Base-by-base conservation (phyloP, 2,888 invertebrate genomes). In the Bruchidius siliquastri region DNA sequence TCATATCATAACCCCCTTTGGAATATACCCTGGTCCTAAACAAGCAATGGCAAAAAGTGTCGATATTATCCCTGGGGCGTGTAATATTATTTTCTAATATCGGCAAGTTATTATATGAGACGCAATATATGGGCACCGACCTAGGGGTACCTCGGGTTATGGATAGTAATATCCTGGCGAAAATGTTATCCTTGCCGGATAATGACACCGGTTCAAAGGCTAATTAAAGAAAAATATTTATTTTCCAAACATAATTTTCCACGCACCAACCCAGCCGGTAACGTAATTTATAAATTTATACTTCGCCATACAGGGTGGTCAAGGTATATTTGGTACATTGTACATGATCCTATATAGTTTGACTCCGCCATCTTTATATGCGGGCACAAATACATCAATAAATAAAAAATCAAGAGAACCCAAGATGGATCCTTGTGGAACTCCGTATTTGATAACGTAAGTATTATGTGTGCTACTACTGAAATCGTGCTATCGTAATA, bases 161-260 rank as follows among this genome's bases (percentile, higher is more conserved):
- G 71, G 76, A 74, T 72, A 73, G 78, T 78, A 78, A 78, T 78
- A 77, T 78, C 77, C 77, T 75, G 73, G 71, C 76, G 49, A 49
- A 76, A 77, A 76, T 76, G 73, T 75, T 76, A 75, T 76, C 75
- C 49, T 49, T 49, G 10, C 13, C 49, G 6, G 21, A 69, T 77
- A 78, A 78, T 78, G 77, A 77, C 72, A 73, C 71, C 74, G 73
- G 74, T 74, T n/a, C 74, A 30, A 74, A 76, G 76, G 74, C 77
- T 83, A 82, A 84, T 84, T 83, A 83, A 84, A 84, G 81, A 82
- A 84, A 82, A 84, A 84, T 83, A 84, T 84, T 83, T 83, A 82
- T 81, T 82, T 82, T 83, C 79, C 75, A 82, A 82, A 81, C 80
- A 82, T 76, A 81, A 80, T 81, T 82, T 83, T 78, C 77, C 69